phyloP scores from a whole-genome alignment of 2,888 invertebrate species.

The Parapristionchus giblindavisi region DNA sequence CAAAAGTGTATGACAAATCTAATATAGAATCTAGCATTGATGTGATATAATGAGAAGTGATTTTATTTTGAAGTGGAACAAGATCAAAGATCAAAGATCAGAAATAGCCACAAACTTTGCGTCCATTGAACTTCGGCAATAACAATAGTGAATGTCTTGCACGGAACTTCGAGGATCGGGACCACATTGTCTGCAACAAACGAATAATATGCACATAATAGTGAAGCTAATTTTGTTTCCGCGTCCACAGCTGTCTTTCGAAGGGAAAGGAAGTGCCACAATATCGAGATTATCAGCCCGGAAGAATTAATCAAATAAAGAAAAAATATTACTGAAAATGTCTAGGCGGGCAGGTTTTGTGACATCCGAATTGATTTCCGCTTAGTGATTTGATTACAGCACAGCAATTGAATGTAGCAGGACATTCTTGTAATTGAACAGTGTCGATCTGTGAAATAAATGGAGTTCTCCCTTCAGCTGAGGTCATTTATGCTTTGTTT shows the following conservation, averaged over 20 bases:
- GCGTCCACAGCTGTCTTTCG: neutral
- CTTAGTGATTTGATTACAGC: neutral
- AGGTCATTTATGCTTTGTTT: neutral
- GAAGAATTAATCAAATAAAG: neutral
- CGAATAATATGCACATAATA: neutral
- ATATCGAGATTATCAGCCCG: no score
- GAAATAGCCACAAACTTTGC: no score
- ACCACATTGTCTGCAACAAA: slow-evolving; percentile 3
- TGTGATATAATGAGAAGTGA: no score
- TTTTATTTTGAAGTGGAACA: no score
- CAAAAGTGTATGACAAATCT: no score
- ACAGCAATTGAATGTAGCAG: neutral
- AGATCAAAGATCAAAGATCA: no score
- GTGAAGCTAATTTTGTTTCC: neutral
- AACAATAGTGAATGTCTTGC: slow-evolving; percentile 4
- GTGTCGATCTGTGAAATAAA: slow-evolving; percentile 1
- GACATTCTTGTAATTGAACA: neutral
- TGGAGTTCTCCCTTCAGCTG: neutral
- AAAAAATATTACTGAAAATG: neutral
- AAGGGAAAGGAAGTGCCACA: no score
- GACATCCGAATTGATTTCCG: slow-evolving; percentile 11
- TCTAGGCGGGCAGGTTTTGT: neutral
- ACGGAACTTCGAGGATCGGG: slow-evolving; percentile 4
- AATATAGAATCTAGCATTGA: no score
- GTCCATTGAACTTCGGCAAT: no score